Base-by-base conservation (phyloP, 2,888 invertebrate genomes). In the Drosophila sordidapex region DNA sequence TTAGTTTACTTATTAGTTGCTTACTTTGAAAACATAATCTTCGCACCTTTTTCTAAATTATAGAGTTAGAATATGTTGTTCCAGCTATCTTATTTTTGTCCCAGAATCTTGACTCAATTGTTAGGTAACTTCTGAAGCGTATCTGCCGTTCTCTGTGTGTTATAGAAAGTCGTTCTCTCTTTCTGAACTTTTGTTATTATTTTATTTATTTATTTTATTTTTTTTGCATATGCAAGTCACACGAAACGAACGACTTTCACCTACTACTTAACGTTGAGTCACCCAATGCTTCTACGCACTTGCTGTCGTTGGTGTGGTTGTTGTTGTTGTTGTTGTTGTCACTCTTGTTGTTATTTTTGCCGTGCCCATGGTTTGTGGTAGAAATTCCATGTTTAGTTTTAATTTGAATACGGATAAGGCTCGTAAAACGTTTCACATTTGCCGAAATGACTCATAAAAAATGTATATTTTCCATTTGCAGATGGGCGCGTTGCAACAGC, bases 151-250 rank as follows among this genome's bases (percentile, higher is more conserved):
- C 57, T 60, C 60, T 54, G 40, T 38, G 51, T n/a, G 4, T 29
- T 29, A 43, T 58, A 61, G 76, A 78, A 77, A 74, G 78, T 74
- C 36, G 64, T 69, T 56, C 38, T 49, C 33, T 38, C 38, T 62
- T 74, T 74, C 46, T 57, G 49, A 33, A 46, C 15, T 48, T 54
- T 69, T 68, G 25, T 43, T 58, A 64, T 63, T 63, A n/a, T 43
- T 38, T 35, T 38, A 33, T 56, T 70, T 36, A 49, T 57, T 48
- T 52, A 0, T 18, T 25, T 40, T 29, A 4, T 65, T 56, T 76
- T 65, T 65, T 88, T 83, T 87, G 89, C 89, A 87, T 87, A 89
- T 89, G 88, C 89, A 89, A 85, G 90, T 86, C 83, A 89, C 83
- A 82, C 68, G 64, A 74, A 70, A 62, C 61, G 83, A 87, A 66